These are phyloP conservation scores for Semnornis frantzii DNA, from an alignment of 2,113 vertebrate species.

Conservation along the genomic window DNA sequence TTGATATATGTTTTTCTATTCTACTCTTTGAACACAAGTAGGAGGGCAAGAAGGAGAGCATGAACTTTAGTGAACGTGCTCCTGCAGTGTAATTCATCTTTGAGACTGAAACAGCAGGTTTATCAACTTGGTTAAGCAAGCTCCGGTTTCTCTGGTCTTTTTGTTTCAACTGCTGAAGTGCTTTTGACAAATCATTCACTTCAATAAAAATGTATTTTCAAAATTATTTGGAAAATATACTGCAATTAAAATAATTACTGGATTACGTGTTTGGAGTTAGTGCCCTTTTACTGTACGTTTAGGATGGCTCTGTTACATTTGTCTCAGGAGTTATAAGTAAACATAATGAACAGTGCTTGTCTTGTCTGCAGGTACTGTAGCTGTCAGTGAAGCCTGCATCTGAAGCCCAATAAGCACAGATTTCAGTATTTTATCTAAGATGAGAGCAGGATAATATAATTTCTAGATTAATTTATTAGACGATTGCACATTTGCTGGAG, in stretches of 20 bases:
- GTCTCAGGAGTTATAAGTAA: neutral
- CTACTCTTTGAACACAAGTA: conserved; percentile 54
- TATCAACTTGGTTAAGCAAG: conserved; percentile 45
- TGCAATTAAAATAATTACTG: conserved; percentile 17
- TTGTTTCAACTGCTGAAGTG: neutral
- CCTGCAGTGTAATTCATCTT: conserved; percentile 59
- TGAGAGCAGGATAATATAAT: neutral
- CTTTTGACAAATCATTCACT: neutral
- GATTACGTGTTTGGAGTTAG: neutral
- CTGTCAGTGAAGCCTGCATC: neutral
- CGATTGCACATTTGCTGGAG: neutral
- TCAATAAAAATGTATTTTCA: neutral
- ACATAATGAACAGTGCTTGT: neutral
- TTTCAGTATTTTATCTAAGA: neutral
- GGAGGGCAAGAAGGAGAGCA: conserved; percentile 57
- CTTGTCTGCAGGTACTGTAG: neutral
- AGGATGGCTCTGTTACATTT: neutral
- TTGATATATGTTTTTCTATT: conserved; percentile 71
- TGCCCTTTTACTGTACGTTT: neutral
- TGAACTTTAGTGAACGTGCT: conserved; percentile 50
- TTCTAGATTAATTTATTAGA: neutral
- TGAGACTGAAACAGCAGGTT: conserved; percentile 46
- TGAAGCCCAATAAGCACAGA: neutral
- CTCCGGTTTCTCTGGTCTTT: conserved; percentile 15
- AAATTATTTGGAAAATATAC: conserved; percentile 3